Percentiles rank a stretch among this genome's conserved stretches.
Conservation (phyloP, 2,888 invertebrate species). For the Oscheius sp. region DNA sequence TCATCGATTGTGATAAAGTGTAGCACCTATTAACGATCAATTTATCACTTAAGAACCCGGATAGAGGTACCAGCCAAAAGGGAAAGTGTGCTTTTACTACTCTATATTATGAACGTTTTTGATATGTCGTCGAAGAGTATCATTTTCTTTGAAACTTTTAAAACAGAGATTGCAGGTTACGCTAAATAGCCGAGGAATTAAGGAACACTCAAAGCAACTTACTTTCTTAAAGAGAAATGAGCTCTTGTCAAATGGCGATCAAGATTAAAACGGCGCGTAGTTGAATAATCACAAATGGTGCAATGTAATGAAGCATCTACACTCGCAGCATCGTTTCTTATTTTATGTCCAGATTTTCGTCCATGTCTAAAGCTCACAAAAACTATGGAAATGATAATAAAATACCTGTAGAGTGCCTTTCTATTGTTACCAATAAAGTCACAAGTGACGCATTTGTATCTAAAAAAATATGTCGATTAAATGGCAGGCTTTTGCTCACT, state of each 20-base stretch:
- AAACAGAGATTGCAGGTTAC: too few species aligned
- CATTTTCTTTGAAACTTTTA: slow-evolving; percentile 27
- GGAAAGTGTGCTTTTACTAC: background rate
- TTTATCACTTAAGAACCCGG: slow-evolving; percentile 17
- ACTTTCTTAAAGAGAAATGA: slow-evolving; percentile 30
- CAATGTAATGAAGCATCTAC: background rate
- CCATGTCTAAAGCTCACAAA: slow-evolving; percentile 28
- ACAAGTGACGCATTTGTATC: slow-evolving; percentile 16
- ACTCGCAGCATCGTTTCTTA: background rate
- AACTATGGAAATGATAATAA: background rate
- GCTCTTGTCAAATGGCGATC: slow-evolving; percentile 28
- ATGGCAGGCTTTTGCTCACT: too few species aligned
- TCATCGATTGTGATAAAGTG: background rate
- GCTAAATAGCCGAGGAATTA: too few species aligned
- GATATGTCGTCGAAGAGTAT: slow-evolving; percentile 14
- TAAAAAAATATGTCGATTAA: too few species aligned
- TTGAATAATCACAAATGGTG: slow-evolving; percentile 8
- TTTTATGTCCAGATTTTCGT: background rate
- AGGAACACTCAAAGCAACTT: background rate
- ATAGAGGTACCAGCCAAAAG: background rate
- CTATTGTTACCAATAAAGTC: slow-evolving; percentile 22
- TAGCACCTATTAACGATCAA: background rate
- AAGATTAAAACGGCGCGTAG: slow-evolving; percentile 14
- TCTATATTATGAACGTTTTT: slow-evolving; percentile 6
- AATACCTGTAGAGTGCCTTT: slow-evolving; percentile 30